Evolutionary conservation across 2,113 vertebrate species (phyloP), one percentile per base, ranked within the genome.

Genomic region (Gallinago paraguaiae): DNA sequence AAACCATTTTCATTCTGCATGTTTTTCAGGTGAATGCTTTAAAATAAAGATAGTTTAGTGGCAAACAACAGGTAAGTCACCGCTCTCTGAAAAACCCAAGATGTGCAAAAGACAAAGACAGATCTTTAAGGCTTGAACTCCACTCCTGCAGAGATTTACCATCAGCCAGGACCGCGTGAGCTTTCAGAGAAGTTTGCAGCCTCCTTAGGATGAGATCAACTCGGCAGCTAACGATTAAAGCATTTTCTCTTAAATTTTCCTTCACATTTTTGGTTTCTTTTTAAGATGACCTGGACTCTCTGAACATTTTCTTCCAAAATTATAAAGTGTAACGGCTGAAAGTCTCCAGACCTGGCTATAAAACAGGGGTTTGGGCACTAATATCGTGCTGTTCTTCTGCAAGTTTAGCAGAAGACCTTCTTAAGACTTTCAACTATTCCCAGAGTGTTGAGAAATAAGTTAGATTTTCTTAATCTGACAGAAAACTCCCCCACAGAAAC

Each of bases 11-110:
- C 39, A 50, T 88, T 84, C 88, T 74, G 54, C 28, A 35, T 59
- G 45, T 94, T 84, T 95, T 92, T 82, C 91, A 94, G 46, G 53
- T 70, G 83, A 96, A 71, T 46, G 91, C 39, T 81, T 92, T 93
- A 74, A 85, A 74, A 43, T 67, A 76, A 84, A 70, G 82, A 37
- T 27, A 80, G 50, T 57, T 74, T 9, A 53, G 90, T 51, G 76
- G 76, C n/a, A 83, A 60, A 46, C 35, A 77, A 45, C 28, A 67
- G 22, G 61, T 82, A 84, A 91, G 30, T n/a, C 64, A 65, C 53
- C 43, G 86, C 46, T 76, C 7, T 4, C 50, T 51, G 82, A 88
- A 70, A 92, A 74, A 23, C 33, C 31, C 82, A n/a, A 80, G 79
- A 89, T 7, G 43, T 56, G 54, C 85, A 79, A 91, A 67, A 69